phyloP scores from a whole-genome alignment of 2,888 invertebrate genomes.

The Cistogaster globosa region DNA sequence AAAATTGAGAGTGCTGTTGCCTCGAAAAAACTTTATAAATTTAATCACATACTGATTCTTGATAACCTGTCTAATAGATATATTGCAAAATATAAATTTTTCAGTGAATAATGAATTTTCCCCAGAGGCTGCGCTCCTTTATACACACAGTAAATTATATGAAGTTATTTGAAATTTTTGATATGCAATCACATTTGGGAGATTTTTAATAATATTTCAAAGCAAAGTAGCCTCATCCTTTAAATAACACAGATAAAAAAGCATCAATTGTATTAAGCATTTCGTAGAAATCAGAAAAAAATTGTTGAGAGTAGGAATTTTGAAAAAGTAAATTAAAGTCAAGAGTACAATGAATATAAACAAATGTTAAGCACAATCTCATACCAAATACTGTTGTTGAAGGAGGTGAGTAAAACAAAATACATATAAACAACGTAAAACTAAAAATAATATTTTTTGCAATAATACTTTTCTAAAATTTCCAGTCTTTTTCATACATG shows the following conservation, averaged over 20 bases:
- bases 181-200: neutral
- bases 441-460: slow-evolving; percentile 9
- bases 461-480: neutral
- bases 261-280: neutral
- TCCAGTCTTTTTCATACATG: neutral
- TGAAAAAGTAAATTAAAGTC: slow-evolving; percentile 33
- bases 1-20: too few relatives aligned
- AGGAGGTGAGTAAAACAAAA: slow-evolving; percentile 57
- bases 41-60: too few relatives aligned
- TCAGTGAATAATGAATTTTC: too few relatives aligned
- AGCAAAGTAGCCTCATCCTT: slow-evolving; percentile 33
- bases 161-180: neutral
- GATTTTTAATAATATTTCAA: slow-evolving; percentile 31
- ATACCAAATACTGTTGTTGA: slow-evolving; percentile 34
- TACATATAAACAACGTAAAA: slow-evolving; percentile 42
- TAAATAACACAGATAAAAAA: slow-evolving; percentile 14
- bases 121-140: too few relatives aligned
- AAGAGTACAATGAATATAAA: slow-evolving; percentile 29
- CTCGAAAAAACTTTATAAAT: too few relatives aligned
- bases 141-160: neutral
- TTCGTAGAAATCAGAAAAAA: slow-evolving; percentile 36
- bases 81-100: too few relatives aligned
- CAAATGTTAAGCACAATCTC: slow-evolving; percentile 4
- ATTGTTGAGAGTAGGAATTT: slow-evolving; percentile 6
- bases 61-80: too few relatives aligned